Evolutionary conservation across 1,140 invertebrate species (phyloP).

Genomic region (Hycleus cichorii): DNA sequence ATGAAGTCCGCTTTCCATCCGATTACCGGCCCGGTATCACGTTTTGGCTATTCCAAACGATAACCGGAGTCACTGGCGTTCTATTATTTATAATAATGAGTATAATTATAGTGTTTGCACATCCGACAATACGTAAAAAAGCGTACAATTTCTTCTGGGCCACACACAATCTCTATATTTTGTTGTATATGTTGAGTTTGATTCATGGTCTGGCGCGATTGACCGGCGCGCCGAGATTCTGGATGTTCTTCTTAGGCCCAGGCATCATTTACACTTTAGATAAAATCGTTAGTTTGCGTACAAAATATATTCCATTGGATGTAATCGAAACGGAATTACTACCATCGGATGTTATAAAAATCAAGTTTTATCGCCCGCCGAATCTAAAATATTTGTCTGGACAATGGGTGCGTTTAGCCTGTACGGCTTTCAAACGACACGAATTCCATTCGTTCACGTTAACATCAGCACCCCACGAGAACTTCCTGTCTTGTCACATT

Average conservation of each 20-base stretch:
- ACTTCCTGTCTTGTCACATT: conserved; percentile 94
- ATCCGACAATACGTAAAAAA: conserved; percentile 86
- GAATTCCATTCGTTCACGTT: conserved; percentile 98
- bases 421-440: conserved; percentile 82
- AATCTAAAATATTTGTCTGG: conserved; percentile 94
- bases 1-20: conserved; percentile 87
- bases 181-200: conserved; percentile 83
- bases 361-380: conserved; percentile 88
- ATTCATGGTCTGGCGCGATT: conserved; percentile 92
- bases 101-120: conserved; percentile 96
- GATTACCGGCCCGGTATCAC: conserved; percentile 86
- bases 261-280: conserved; percentile 85
- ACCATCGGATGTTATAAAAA: conserved; percentile 91
- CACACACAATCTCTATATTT: conserved; percentile 89
- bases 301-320: conserved; percentile 88
- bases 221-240: conserved; percentile 88
- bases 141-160: conserved; percentile 97
- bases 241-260: conserved; percentile 92
- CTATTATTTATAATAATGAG: conserved; percentile 88
- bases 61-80: conserved; percentile 93
- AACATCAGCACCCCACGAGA: conserved; percentile 97
- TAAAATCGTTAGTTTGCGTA: conserved; percentile 85
- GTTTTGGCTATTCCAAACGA: conserved; percentile 91
- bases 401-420: conserved; percentile 85
- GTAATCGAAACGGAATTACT: conserved; percentile 93